phyloP scores from a whole-genome alignment of 2,888 invertebrate species.

The Gymnocheta viridis region DNA sequence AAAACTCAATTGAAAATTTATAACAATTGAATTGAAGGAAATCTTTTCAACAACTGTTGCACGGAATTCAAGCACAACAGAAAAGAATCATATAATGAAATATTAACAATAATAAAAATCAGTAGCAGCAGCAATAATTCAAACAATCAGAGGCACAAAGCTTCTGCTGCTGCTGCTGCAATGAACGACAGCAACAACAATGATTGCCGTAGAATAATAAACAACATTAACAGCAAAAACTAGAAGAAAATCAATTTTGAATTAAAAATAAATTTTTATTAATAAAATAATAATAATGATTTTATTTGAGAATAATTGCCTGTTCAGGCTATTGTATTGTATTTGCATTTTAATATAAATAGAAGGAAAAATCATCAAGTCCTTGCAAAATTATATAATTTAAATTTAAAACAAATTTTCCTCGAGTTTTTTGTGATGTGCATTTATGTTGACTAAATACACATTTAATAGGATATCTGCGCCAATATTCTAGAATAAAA shows the following conservation, averaged over 20 bases:
- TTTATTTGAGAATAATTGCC: too few species aligned
- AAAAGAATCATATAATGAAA: not conserved
- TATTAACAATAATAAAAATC: constrained; percentile 34
- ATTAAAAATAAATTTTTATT: not conserved
- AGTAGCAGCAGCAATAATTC: constrained; percentile 18
- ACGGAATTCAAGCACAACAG: not conserved
- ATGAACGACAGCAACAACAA: not conserved
- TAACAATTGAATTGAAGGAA: constrained; percentile 19
- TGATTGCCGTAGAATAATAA: not conserved
- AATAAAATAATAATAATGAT: not conserved
- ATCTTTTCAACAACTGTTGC: constrained; percentile 32
- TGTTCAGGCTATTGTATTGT: too few species aligned
- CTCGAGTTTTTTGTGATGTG: too few species aligned
- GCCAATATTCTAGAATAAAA: too few species aligned
- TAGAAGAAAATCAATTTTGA: not conserved
- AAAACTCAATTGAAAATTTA: constrained; percentile 22
- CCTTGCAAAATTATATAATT: too few species aligned
- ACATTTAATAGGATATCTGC: too few species aligned
- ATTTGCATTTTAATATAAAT: too few species aligned
- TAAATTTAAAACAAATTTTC: too few species aligned
- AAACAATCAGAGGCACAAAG: not conserved
- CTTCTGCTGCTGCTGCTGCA: not conserved
- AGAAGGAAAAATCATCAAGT: too few species aligned
- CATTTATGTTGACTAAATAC: too few species aligned
- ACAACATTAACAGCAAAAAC: not conserved